A percentile compares a stretch with the other conserved stretches of the same genome.
Evolutionary conservation across 2,113 vertebrate genomes (phyloP).

Genomic region (Bufo bufo): DNA sequence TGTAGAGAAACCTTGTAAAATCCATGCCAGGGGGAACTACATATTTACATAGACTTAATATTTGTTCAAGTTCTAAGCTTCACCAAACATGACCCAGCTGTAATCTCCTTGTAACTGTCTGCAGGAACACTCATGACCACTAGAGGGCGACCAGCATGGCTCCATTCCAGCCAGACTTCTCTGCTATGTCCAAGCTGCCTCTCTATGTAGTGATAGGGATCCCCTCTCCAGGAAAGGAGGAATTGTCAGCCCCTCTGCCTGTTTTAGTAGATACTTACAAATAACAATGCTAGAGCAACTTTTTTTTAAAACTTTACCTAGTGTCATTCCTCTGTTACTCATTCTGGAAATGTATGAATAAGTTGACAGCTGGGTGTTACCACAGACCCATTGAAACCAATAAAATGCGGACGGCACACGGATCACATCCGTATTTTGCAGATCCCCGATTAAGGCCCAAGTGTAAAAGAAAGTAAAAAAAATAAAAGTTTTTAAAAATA

Average conservation of each 20-base stretch:
- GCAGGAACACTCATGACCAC: neutral
- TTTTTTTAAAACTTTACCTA: neutral
- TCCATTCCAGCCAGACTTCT: neutral
- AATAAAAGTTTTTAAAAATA: no score
- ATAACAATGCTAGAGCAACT: neutral
- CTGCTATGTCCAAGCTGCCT: neutral
- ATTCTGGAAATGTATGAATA: neutral
- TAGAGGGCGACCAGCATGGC: neutral
- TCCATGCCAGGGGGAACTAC: neutral
- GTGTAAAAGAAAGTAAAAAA: no score
- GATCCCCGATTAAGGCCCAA: no score
- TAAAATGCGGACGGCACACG: no score
- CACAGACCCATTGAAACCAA: no score
- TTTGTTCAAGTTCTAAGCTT: neutral
- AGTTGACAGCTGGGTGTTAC: neutral
- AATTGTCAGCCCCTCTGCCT: no score
- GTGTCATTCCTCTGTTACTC: neutral
- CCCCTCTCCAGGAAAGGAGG: no score
- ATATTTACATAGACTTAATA: neutral
- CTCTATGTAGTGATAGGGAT: neutral
- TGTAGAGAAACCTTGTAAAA: neutral
- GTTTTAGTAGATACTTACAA: neutral
- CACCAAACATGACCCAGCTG: neutral
- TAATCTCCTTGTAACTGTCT: neutral
- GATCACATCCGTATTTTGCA: no score